These are phyloP conservation scores for Drosophila mayri DNA, from an alignment of 1,140 invertebrate species.

Conservation along the genomic window DNA sequence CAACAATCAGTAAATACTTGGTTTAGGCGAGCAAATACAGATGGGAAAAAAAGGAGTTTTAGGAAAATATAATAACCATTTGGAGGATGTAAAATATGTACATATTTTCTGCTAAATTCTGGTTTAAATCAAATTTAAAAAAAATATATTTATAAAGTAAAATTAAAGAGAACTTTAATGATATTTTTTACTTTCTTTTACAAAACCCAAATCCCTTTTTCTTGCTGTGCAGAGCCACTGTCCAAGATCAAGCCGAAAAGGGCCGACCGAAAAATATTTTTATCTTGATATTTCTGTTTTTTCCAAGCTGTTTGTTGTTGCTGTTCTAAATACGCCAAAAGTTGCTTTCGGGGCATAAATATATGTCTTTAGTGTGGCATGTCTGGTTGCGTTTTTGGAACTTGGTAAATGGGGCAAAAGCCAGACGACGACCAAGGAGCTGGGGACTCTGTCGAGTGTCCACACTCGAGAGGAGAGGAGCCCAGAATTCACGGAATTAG, in stretches of 20 bases:
- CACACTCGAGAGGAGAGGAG: neutral
- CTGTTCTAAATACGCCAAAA: constrained; percentile 81
- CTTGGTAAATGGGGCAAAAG: constrained; percentile 71
- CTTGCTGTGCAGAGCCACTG: constrained; percentile 45
- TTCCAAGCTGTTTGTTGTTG: constrained; percentile 39
- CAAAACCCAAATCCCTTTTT: neutral
- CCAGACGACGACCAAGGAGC: constrained; percentile 23
- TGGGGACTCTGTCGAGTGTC: neutral
- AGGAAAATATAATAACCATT: too few species aligned
- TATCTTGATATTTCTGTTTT: constrained; percentile 76
- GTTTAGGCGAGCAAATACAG: constrained; percentile 56
- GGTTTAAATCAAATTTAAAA: neutral
- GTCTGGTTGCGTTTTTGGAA: constrained; percentile 80
- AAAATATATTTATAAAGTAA: too few species aligned
- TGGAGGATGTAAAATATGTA: neutral
- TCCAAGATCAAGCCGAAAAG: constrained; percentile 64
- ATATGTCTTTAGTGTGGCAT: constrained; percentile 82
- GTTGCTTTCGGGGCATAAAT: constrained; percentile 76
- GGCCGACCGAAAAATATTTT: constrained; percentile 76
- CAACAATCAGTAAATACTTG: constrained; percentile 64
- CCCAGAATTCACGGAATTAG: constrained; percentile 80
- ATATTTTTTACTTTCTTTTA: too few species aligned
- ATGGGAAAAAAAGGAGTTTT: neutral
- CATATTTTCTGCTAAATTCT: neutral
- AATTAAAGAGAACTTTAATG: neutral